These are phyloP conservation scores for Ectemnius lituratus DNA, from an alignment of 2,888 invertebrate genomes.

Conservation along the genomic window DNA sequence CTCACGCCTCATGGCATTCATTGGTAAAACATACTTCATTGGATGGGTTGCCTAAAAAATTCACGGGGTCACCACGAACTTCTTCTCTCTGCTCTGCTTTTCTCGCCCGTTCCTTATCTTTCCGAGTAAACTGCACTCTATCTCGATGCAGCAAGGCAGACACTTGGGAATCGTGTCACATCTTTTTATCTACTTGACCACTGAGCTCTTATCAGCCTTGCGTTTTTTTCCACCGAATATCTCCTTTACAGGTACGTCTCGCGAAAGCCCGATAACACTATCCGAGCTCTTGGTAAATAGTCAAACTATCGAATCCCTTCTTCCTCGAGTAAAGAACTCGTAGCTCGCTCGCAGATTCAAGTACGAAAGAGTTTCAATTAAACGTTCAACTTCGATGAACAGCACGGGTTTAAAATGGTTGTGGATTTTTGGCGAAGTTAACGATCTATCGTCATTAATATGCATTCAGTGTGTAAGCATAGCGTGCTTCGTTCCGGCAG, in stretches of 20 bases:
- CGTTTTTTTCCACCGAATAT: no score
- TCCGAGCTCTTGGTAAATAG: no score
- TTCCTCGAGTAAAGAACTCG: no score
- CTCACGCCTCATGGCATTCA: constrained; percentile 38
- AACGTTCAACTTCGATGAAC: no score
- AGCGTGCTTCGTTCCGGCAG: constrained; percentile 1
- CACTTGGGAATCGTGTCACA: constrained; percentile 1
- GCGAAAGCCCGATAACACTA: no score
- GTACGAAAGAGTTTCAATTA: no score
- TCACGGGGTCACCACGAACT: constrained; percentile 49
- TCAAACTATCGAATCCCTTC: no score
- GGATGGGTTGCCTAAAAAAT: constrained; percentile 60
- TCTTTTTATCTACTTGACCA: not conserved
- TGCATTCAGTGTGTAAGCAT: constrained; percentile 36
- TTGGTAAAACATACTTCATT: constrained; percentile 43
- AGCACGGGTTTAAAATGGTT: no score
- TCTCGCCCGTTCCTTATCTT: constrained; percentile 42
- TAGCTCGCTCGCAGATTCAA: no score
- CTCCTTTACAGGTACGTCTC: no score
- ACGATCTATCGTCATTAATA: constrained; percentile 46
- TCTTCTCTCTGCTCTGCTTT: constrained; percentile 12
- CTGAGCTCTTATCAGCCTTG: no score
- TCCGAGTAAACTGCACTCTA: constrained; percentile 44
- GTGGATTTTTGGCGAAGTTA: constrained; percentile 9
- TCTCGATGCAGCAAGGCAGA: constrained; percentile 25